Percentiles rank a stretch among this genome's conserved stretches.
Conservation (phyloP, 2,888 invertebrate genomes). For the Patella caerulea region DNA sequence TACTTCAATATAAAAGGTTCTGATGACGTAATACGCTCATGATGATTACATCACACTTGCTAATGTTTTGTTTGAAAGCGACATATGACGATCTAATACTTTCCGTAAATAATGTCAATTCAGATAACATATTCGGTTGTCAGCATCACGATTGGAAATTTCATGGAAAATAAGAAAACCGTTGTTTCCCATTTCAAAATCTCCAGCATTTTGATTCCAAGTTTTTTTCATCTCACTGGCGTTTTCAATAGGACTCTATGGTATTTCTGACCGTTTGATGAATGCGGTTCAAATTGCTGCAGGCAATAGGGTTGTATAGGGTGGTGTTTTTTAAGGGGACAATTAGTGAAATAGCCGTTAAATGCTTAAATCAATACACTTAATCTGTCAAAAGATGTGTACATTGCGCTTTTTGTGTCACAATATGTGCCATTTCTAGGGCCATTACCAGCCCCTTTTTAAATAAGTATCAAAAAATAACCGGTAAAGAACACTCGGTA, state of each 20-base stretch:
- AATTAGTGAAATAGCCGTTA: slow-evolving; percentile 1
- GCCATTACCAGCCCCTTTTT: background rate
- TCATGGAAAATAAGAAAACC: too few species aligned
- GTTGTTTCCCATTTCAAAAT: too few species aligned
- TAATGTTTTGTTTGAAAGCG: background rate
- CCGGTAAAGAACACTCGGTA: too few species aligned
- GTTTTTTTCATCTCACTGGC: too few species aligned
- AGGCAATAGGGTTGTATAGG: background rate
- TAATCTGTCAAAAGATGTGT: slow-evolving; percentile 4
- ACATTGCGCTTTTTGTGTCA: slow-evolving; percentile 3
- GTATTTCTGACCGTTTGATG: background rate
- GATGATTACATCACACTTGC: slow-evolving; percentile 5
- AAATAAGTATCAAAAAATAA: background rate
- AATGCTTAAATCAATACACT: slow-evolving; percentile 11
- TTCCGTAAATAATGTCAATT: background rate
- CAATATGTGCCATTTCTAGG: slow-evolving; percentile 7
- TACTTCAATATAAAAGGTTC: slow-evolving; percentile 9
- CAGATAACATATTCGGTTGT: background rate
- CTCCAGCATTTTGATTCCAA: too few species aligned
- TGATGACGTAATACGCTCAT: background rate
- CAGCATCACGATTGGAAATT: background rate
- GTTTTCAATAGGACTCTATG: too few species aligned
- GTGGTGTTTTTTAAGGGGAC: slow-evolving; percentile 3
- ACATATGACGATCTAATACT: slow-evolving; percentile 9
- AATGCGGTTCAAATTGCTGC: background rate